Evolutionary conservation across 2,888 invertebrate species (phyloP).

Genomic region (Aricia artaxerxes): DNA sequence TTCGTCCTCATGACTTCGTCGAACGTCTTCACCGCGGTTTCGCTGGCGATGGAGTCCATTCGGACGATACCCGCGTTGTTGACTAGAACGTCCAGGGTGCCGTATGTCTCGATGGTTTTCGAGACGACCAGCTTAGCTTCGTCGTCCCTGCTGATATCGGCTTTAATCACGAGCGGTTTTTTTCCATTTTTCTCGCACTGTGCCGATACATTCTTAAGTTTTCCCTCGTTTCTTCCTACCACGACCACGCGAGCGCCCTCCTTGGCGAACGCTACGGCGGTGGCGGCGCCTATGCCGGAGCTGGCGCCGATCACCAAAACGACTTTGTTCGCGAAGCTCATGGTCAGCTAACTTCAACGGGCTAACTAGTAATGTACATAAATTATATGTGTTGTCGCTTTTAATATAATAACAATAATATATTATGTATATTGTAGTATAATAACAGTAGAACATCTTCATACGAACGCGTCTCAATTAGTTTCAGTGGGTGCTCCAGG

Average conservation of each 20-base stretch:
- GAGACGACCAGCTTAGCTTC: constrained; percentile 46
- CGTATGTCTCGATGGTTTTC: constrained; percentile 48
- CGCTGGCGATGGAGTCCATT: constrained; percentile 41
- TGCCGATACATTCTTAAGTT: constrained; percentile 49
- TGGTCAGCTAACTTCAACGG: constrained; percentile 33
- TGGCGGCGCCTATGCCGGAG: constrained; percentile 58
- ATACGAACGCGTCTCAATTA: too few relatives aligned
- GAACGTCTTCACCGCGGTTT: constrained; percentile 45
- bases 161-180: constrained; percentile 46
- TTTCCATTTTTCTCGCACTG: constrained; percentile 48
- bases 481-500: too few relatives aligned
- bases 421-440: too few relatives aligned
- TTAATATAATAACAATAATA: too few relatives aligned
- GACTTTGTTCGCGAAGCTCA: constrained; percentile 59
- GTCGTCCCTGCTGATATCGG: constrained; percentile 48
- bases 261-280: constrained; percentile 50
- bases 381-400: too few relatives aligned
- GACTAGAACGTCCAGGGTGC: constrained; percentile 52
- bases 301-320: constrained; percentile 62
- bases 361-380: too few relatives aligned
- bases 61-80: constrained; percentile 52
- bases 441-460: too few relatives aligned
- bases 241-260: constrained; percentile 55
- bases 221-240: constrained; percentile 56
- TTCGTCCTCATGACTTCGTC: constrained; percentile 51